Percentiles rank a stretch among this genome's conserved stretches.
phyloP scores from a whole-genome alignment of 2,797 vertebrate genomes.

The Vultur gryphus region DNA sequence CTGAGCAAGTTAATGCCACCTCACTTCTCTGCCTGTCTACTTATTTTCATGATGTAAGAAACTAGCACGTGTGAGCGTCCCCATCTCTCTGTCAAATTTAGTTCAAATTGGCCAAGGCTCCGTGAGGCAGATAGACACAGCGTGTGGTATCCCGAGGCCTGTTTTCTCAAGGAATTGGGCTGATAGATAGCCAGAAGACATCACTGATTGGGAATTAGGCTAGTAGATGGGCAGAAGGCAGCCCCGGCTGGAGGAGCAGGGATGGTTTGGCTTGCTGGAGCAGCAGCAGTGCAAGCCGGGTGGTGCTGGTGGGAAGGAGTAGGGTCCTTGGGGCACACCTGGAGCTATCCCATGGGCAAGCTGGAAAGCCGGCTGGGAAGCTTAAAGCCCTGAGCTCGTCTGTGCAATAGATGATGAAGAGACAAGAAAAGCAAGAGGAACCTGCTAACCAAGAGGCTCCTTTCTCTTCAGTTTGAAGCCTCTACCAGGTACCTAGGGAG shows the following conservation, averaged over 20 bases:
- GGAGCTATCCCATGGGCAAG: neutral
- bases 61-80: rapidly evolving
- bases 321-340: neutral
- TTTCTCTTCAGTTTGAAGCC: neutral
- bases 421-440: neutral
- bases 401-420: neutral
- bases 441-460: neutral
- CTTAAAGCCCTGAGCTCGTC: neutral
- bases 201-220: neutral
- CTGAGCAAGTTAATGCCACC: neutral
- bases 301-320: neutral
- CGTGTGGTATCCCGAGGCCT: rapidly evolving
- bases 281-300: neutral
- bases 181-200: neutral
- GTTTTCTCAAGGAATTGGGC: neutral
- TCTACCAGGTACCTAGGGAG: neutral
- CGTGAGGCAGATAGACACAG: neutral
- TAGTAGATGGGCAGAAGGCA: neutral
- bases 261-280: neutral
- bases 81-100: neutral
- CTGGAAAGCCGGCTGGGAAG: neutral
- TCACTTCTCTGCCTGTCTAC: neutral
- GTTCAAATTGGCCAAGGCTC: neutral
- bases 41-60: neutral
- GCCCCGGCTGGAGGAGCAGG: rapidly evolving